A percentile compares a stretch with the other conserved stretches of the same genome.
phyloP scores from a whole-genome alignment of 2,797 vertebrate genomes.

The Epinephelus malabaricus region DNA sequence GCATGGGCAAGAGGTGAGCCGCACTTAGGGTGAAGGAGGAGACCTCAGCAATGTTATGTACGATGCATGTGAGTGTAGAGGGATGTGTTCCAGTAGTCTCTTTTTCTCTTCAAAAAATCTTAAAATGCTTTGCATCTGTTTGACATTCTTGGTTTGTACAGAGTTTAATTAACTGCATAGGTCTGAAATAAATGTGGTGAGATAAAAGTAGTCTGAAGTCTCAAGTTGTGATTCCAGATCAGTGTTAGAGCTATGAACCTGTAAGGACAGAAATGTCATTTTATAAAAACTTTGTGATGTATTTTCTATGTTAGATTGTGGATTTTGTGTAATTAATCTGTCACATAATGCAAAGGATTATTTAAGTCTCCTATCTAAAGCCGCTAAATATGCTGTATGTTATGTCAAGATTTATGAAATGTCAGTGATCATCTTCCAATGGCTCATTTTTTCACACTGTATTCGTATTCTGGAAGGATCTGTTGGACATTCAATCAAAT shows the following conservation, averaged over 20 bases:
- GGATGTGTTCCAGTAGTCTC: neutral
- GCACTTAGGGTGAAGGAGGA: constrained; percentile 28
- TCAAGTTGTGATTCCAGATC: constrained; percentile 1
- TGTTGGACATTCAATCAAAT: neutral
- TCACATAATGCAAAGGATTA: neutral
- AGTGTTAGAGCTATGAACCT: constrained; percentile 2
- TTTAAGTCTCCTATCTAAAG: neutral
- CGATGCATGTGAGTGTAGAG: constrained; percentile 24
- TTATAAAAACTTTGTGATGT: neutral
- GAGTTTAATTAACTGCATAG: neutral
- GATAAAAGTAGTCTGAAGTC: neutral
- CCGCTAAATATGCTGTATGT: no score
- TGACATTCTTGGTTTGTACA: neutral
- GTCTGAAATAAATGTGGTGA: neutral
- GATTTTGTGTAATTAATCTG: neutral
- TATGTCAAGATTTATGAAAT: neutral
- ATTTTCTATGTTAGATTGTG: neutral
- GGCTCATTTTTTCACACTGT: neutral
- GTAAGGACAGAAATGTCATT: neutral
- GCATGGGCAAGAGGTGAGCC: constrained; percentile 69
- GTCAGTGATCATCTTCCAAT: neutral
- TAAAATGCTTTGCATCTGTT: neutral
- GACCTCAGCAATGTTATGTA: constrained; percentile 45
- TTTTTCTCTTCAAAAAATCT: neutral
- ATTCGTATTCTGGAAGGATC: neutral